Evolutionary conservation across 2,797 vertebrate species (phyloP).

Genomic region (Phoeniculus purpureus): DNA sequence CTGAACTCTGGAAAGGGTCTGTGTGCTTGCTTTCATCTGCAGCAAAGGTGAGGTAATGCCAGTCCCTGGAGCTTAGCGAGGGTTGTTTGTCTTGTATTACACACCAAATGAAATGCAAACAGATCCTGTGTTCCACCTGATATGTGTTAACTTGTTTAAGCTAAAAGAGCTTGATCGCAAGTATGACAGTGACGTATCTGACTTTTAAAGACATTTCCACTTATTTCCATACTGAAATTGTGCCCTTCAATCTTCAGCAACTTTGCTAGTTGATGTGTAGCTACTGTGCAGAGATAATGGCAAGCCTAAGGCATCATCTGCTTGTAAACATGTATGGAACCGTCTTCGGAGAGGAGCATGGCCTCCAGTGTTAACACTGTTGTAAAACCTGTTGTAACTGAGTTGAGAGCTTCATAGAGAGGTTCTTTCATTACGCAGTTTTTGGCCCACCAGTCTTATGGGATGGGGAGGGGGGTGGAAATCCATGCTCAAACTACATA

Average conservation of each 20-base stretch:
- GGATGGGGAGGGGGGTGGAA: accelerated
- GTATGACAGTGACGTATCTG: not conserved
- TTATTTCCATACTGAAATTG: not conserved
- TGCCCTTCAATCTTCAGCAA: not conserved
- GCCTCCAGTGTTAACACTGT: not conserved
- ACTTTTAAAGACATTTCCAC: not conserved
- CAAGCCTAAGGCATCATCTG: conserved; percentile 19
- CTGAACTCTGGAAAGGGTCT: conserved; percentile 5
- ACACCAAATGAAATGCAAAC: not conserved
- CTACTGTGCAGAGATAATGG: not conserved
- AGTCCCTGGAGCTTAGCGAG: not conserved
- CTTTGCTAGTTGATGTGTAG: not conserved
- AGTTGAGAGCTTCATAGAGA: not conserved
- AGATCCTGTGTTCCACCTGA: not conserved
- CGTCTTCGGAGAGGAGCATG: not conserved
- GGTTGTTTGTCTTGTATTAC: not conserved
- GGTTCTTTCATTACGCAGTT: not conserved
- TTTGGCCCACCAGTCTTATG: not conserved
- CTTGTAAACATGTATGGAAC: not conserved
- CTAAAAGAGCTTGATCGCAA: not conserved
- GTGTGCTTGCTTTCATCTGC: conserved; percentile 17
- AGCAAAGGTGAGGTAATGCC: not conserved
- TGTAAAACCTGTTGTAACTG: not conserved
- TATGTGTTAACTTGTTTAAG: not conserved
- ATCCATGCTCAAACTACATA: not conserved